Base-by-base conservation (phyloP, 2,888 invertebrate genomes). In the Microplitis deprimator region DNA sequence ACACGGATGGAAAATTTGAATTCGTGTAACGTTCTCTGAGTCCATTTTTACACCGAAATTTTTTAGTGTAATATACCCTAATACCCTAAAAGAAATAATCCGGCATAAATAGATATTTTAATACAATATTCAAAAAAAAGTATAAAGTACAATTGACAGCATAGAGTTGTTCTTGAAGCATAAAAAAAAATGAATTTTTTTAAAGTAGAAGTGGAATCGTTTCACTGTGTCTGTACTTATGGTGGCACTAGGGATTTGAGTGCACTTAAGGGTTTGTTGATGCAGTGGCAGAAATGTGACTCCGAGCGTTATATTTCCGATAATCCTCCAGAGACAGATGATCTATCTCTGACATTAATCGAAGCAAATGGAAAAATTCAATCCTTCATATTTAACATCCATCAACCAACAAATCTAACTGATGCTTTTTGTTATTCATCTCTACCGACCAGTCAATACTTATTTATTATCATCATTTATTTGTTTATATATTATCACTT, bases 221-320 rank as follows among this genome's bases (percentile, higher is more conserved):
- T 61, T 62, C 17, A 70, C 59, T 59, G 59, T 29, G 62, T 39
- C 17, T 61, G 71, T 72, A 20, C 50, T 64, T 40, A 50, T 50
- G 41, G 67, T 74, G 59, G 20, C 60, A 67, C 38, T 13, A 50
- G 73, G 68, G 68, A 74, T 67, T 74, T 59, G 68, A 74, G 68
- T 68, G 73, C 73, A 74, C 73, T 73, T 68, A 73, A 29, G 67
- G 38, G 68, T 68, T 41, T 73, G 65, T 59, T 73, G 73, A 73
- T 73, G 68, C 73, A 73, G 20, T 20, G 60, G 20, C 17, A 67
- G 68, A 73, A 73, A 73, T 68, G 68, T 68, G 67, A 73, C 50
- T 64, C 73, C 73, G 64, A 73, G 62, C 62, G 39, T 73, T 65
- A 59, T 67, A 68, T 73, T 68, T 13, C 29, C 67, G 7, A 73